A percentile compares a stretch with the other conserved stretches of the same genome.
Conservation (phyloP, 1,140 invertebrate genomes). For the Goniozus legneri region DNA sequence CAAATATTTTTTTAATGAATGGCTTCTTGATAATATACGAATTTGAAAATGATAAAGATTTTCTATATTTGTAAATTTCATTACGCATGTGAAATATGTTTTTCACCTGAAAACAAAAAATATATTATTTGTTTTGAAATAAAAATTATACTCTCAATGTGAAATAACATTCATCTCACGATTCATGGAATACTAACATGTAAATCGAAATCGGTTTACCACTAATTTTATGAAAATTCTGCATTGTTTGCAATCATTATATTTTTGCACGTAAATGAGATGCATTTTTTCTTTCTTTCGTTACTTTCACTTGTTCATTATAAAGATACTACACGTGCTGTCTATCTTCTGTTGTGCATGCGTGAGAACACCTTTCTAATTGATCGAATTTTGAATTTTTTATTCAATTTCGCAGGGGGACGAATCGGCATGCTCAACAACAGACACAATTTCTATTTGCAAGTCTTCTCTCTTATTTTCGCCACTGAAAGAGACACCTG, state of each 20-base stretch:
- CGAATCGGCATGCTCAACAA: constrained; percentile 69
- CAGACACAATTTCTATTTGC: constrained; percentile 80
- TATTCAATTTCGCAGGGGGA: constrained; percentile 63
- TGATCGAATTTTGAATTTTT: no score
- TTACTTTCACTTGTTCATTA: no score
- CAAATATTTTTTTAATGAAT: background rate
- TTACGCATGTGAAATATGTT: background rate
- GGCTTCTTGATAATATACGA: background rate
- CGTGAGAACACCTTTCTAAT: no score
- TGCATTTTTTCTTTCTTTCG: no score
- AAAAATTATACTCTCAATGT: background rate
- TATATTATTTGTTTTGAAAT: background rate
- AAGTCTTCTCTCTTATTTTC: constrained; percentile 87
- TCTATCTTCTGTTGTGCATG: no score
- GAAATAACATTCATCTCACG: no score
- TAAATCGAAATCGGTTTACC: no score
- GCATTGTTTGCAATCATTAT: no score
- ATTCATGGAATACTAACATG: no score
- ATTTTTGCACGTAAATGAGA: no score
- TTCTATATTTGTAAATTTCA: background rate
- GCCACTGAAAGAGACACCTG: constrained; percentile 77
- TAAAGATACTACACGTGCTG: no score
- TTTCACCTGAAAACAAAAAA: background rate
- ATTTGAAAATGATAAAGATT: background rate
- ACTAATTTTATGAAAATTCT: no score